Conservation (phyloP, 2,797 vertebrate genomes). For the Tapirus indicus region DNA sequence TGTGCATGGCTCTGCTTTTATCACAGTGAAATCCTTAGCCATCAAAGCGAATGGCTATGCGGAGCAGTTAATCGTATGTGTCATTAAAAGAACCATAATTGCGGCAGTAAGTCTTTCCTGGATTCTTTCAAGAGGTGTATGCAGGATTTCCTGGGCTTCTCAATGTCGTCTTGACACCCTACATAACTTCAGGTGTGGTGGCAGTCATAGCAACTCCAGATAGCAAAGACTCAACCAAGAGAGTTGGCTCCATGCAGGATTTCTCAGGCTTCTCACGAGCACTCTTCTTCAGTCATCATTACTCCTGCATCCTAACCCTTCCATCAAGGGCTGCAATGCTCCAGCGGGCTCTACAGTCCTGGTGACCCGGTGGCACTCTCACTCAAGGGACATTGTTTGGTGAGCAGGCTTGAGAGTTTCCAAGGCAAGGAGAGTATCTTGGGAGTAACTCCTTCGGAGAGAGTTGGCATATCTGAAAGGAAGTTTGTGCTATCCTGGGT, state of each 20-base stretch:
- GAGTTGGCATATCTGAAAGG: background rate
- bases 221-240: background rate
- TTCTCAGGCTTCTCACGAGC: background rate
- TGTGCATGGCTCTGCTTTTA: background rate
- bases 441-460: background rate
- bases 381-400: background rate
- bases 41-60: conserved; percentile 68
- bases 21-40: conserved; percentile 64
- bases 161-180: background rate
- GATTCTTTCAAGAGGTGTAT: conserved; percentile 7
- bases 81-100: conserved; percentile 78
- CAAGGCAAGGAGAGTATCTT: background rate
- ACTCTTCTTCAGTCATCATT: accelerated
- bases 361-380: accelerated
- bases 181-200: background rate
- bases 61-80: conserved; percentile 76
- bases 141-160: background rate
- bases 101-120: conserved; percentile 45
- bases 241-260: accelerated
- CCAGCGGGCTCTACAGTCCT: background rate
- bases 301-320: background rate
- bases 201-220: background rate
- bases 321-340: background rate
- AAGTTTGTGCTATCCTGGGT: background rate
- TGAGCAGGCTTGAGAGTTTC: background rate